Evolutionary conservation across 2,888 invertebrate species (phyloP).

Genomic region (Diogma glabrata): DNA sequence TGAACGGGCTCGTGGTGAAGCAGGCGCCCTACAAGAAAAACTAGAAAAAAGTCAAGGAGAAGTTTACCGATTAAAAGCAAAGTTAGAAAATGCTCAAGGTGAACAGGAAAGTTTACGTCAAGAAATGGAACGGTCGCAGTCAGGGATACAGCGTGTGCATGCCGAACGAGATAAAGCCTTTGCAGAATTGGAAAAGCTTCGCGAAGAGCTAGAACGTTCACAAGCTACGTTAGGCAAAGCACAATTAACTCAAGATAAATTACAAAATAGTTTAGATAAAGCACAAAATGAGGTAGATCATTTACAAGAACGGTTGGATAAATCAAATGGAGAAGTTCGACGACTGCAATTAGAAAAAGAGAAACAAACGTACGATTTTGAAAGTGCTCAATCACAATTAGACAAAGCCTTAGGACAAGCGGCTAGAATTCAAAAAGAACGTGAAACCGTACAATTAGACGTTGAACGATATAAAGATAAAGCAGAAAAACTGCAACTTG

Average conservation of each 20-base stretch:
- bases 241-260: constrained; percentile 82
- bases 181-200: constrained; percentile 71
- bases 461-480: constrained; percentile 79
- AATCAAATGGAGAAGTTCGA: constrained; percentile 67
- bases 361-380: constrained; percentile 82
- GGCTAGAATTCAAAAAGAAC: constrained; percentile 78
- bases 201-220: constrained; percentile 79
- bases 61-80: constrained; percentile 85
- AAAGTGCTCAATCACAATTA: constrained; percentile 79
- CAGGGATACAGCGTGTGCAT: constrained; percentile 71
- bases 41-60: constrained; percentile 90
- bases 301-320: constrained; percentile 77
- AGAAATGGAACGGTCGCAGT: constrained; percentile 79
- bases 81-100: constrained; percentile 88
- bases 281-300: constrained; percentile 86
- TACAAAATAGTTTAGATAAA: constrained; percentile 77
- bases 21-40: constrained; percentile 79
- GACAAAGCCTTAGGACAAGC: constrained; percentile 83
- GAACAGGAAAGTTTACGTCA: constrained; percentile 88
- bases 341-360: constrained; percentile 71
- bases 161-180: constrained; percentile 80
- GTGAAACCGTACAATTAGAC: constrained; percentile 73
- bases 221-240: constrained; percentile 84
- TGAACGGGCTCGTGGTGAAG: constrained; percentile 73
- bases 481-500: constrained; percentile 76